A percentile compares a stretch with the other conserved stretches of the same genome.
These are phyloP conservation scores for Spheniscus mendiculus DNA, from an alignment of 2,113 vertebrate species.

Conservation along the genomic window DNA sequence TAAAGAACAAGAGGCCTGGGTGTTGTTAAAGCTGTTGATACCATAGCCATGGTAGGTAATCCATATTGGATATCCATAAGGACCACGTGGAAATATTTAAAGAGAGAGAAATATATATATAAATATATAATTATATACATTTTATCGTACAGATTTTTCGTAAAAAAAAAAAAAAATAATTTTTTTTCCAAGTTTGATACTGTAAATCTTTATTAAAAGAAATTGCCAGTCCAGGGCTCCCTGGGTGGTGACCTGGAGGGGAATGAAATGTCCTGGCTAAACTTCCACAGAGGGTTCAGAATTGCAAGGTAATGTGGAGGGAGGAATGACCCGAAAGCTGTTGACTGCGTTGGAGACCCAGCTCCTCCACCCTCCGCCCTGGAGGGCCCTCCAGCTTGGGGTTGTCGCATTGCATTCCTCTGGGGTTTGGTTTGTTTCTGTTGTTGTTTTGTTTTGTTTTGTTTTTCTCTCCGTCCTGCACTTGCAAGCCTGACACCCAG, in stretches of 20 bases:
- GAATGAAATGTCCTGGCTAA: conserved; percentile 15
- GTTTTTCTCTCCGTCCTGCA: not conserved
- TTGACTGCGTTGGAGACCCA: not conserved
- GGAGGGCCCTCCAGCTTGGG: conserved; percentile 60
- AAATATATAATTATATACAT: conserved; percentile 78
- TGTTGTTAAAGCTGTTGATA: conserved; percentile 68
- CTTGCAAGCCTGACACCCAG: conserved; percentile 4
- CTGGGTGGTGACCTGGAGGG: conserved; percentile 59
- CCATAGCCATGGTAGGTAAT: conserved; percentile 88
- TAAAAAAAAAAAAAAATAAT: conserved; percentile 68
- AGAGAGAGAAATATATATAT: conserved; percentile 86
- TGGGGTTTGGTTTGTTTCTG: conserved; percentile 42
- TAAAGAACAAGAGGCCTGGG: conserved; percentile 58
- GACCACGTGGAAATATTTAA: conserved; percentile 83
- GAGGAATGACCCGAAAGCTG: conserved; percentile 49
- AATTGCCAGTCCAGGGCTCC: conserved; percentile 71
- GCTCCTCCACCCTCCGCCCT: conserved; percentile 49
- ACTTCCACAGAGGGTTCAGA: conserved; percentile 53
- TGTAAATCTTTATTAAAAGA: conserved; percentile 74
- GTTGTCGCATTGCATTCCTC: conserved; percentile 59
- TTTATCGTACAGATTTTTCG: conserved; percentile 85
- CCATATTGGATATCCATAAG: conserved; percentile 97
- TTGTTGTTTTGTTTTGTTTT: not conserved
- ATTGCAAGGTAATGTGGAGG: conserved; percentile 46
- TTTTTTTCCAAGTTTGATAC: conserved; percentile 78